A percentile compares a stretch with the other conserved stretches of the same genome.
Conservation (phyloP, 2,888 invertebrate genomes). For the Andrena trimmerana region DNA sequence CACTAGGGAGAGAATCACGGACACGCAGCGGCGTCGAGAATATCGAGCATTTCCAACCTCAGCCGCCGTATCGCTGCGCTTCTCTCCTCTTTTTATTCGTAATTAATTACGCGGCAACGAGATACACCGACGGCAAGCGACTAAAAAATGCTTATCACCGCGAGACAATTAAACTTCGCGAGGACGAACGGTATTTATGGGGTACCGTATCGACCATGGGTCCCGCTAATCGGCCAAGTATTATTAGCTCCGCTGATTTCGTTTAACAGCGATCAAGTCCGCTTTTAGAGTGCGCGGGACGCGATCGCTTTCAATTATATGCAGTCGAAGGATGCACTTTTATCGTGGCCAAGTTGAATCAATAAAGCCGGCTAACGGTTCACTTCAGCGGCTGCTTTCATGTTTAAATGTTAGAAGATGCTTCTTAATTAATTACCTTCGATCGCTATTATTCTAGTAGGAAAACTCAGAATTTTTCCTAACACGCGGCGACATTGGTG, state of each 20-base stretch:
- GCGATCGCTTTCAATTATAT: not conserved
- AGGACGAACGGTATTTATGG: slow-evolving; percentile 29
- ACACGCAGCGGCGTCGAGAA: slow-evolving; percentile 24
- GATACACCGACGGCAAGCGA: slow-evolving; percentile 3
- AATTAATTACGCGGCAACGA: slow-evolving; percentile 53
- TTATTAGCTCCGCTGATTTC: slow-evolving; percentile 39
- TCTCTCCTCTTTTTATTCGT: slow-evolving; percentile 25
- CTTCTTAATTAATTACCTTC: too few relatives aligned
- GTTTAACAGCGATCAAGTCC: not conserved
- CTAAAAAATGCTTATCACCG: slow-evolving; percentile 32
- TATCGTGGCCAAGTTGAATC: not conserved
- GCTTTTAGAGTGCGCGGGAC: slow-evolving; percentile 16
- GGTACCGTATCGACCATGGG: slow-evolving; percentile 6
- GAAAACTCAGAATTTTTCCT: too few relatives aligned
- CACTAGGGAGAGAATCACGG: slow-evolving; percentile 17
- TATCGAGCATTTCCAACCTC: slow-evolving; percentile 50
- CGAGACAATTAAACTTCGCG: slow-evolving; percentile 47
- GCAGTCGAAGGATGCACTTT: not conserved
- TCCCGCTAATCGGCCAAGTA: slow-evolving; percentile 37
- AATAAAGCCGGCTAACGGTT: too few relatives aligned
- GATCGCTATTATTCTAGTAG: too few relatives aligned
- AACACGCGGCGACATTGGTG: too few relatives aligned
- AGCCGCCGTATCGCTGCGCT: not conserved
- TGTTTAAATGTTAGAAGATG: too few relatives aligned
- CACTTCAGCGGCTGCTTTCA: too few relatives aligned